phyloP scores from a whole-genome alignment of 2,797 vertebrate species.

The Leptoclinus maculatus region DNA sequence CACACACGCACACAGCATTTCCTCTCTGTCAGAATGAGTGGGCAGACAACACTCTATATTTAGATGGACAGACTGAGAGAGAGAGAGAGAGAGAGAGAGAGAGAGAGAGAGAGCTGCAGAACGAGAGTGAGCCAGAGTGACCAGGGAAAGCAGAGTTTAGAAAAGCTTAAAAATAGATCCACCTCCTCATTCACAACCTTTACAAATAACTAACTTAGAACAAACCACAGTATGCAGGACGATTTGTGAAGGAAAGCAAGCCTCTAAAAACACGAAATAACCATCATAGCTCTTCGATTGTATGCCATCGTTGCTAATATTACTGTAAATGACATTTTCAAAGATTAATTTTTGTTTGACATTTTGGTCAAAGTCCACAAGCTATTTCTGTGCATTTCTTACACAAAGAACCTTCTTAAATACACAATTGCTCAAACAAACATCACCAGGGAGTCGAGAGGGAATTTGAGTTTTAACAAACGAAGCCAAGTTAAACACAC shows the following conservation, averaged over 20 bases:
- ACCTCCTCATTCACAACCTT: conserved; percentile 17
- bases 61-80: conserved; percentile 38
- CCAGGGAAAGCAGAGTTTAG: neutral
- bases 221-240: conserved; percentile 20
- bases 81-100: neutral
- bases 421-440: neutral
- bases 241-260: neutral
- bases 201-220: conserved; percentile 23
- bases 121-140: neutral
- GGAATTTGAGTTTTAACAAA: neutral
- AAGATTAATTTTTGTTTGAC: neutral
- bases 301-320: neutral
- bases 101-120: conserved; percentile 5
- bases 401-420: neutral
- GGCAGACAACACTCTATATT: conserved; percentile 63
- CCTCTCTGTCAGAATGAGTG: conserved; percentile 73
- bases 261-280: neutral
- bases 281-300: neutral
- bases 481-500: neutral
- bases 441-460: neutral
- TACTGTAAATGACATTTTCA: neutral
- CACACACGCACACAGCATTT: conserved; percentile 48
- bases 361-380: neutral
- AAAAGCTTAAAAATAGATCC: conserved; percentile 31
- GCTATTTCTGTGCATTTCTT: neutral